These are phyloP conservation scores for Ophiodon elongatus DNA, from an alignment of 2,113 vertebrate species.

Conservation along the genomic window DNA sequence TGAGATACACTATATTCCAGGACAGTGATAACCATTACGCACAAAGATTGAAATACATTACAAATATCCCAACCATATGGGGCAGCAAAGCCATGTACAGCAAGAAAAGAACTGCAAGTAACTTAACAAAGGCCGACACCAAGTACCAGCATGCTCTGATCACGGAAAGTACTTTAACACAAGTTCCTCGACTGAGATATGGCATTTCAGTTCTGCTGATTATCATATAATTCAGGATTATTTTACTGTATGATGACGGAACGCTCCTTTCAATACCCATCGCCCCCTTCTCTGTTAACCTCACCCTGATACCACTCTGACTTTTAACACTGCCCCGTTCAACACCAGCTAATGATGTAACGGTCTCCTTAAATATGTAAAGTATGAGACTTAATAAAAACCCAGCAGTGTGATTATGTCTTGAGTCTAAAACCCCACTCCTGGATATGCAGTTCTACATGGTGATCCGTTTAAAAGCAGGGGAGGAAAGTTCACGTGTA, in stretches of 20 bases:
- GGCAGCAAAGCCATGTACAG: constrained; percentile 73
- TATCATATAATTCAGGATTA: constrained; percentile 83
- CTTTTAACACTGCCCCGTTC: constrained; percentile 75
- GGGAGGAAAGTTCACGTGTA: constrained; percentile 76
- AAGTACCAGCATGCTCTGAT: constrained; percentile 63
- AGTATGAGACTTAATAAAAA: constrained; percentile 82
- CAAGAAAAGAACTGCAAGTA: constrained; percentile 67
- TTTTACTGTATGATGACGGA: constrained; percentile 72
- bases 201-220: constrained; percentile 70
- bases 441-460: constrained; percentile 75
- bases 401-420: constrained; percentile 74
- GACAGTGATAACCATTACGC: constrained; percentile 42
- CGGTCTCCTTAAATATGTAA: constrained; percentile 85
- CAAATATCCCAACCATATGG: constrained; percentile 54
- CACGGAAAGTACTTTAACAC: constrained; percentile 65
- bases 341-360: constrained; percentile 82
- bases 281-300: constrained; percentile 72
- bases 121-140: constrained; percentile 73
- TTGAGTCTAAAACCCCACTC: constrained; percentile 74
- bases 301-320: constrained; percentile 69
- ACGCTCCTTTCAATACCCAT: constrained; percentile 44
- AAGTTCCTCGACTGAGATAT: constrained; percentile 66
- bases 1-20: constrained; percentile 2
- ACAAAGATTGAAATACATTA: constrained; percentile 56
- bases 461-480: constrained; percentile 80